Base-by-base conservation (phyloP, 2,888 invertebrate species). In the Polyommatus iphigenia region DNA sequence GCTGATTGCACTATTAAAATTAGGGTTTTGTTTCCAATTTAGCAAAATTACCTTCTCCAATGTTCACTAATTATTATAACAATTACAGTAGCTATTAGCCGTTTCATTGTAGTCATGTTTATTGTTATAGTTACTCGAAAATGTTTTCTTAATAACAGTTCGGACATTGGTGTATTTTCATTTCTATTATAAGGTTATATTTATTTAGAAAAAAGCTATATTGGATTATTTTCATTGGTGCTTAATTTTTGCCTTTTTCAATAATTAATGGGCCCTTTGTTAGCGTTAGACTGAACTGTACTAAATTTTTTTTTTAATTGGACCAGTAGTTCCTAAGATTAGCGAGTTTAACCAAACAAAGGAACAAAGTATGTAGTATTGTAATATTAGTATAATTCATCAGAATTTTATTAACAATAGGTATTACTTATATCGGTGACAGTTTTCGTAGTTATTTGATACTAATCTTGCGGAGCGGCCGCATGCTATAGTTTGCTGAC, bases 381-480 rank as follows among this genome's bases (percentile, higher is more conserved):
- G 5, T 54, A 18, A 5, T 50, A 15, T 50, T 41, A 41, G 41
- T 41, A 41, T 46, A 46, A 46, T 46, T 46, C 2, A 41, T 46
- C 46, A 46, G 3, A 46, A 46, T 10, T 46, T 46, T 46, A 3
- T 3, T 10, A 46, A 18, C 1, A 24, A 62, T n/a, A n/a, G n/a
- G n/a, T 62, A 62, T 3, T 62, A 24, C 10, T 15, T 50, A 54
- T 15, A 54, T 54, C 13, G 1, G 29, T 67, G 29, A 67, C 67
- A 29, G 29, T 32, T 29, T 77, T 29, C n/a, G 18, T 50, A 75
- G 62, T 67, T 87, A 86, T 87, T 83, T 83, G 84, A 90, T 88
- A 88, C 87, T 89, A 89, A 91, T 90, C 88, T 88, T 82, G 78
- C 82, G 81, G 84, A 83, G 81, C 83, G 87, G 86, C 85, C 84